phyloP scores from a whole-genome alignment of 2,113 vertebrate genomes.

The Cygnus buccinator region DNA sequence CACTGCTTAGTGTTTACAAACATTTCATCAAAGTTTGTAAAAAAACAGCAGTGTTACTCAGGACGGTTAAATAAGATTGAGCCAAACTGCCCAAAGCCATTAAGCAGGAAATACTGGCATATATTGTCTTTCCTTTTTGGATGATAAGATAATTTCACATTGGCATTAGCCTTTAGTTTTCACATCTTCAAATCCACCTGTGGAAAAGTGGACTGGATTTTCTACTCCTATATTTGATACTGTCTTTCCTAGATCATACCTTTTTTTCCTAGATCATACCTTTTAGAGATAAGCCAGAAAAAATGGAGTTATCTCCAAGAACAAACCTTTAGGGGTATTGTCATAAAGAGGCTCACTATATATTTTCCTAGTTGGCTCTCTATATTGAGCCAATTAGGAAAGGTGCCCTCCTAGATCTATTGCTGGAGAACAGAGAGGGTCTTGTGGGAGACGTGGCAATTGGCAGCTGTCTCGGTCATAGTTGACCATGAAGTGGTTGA shows the following conservation, averaged over 20 bases:
- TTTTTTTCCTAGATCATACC: background rate
- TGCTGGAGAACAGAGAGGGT: too few relatives aligned
- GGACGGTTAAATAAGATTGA: background rate
- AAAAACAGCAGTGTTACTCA: background rate
- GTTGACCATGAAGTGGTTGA: too few relatives aligned
- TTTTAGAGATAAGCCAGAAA: background rate
- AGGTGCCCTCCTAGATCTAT: too few relatives aligned
- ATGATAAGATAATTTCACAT: background rate
- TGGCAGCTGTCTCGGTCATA: too few relatives aligned
- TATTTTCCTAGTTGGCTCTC: background rate
- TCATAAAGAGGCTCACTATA: background rate
- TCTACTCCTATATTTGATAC: background rate
- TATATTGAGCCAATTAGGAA: too few relatives aligned
- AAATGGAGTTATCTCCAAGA: background rate
- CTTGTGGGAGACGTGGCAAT: too few relatives aligned
- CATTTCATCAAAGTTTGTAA: background rate
- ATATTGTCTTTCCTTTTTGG: background rate
- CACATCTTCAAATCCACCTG: background rate
- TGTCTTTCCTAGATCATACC: background rate
- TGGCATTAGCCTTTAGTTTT: background rate
- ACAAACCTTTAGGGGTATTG: background rate
- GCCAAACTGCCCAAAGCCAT: background rate
- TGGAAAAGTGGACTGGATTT: background rate
- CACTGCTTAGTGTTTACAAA: conserved; percentile 14
- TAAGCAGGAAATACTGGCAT: background rate